Conservation (phyloP, 2,888 invertebrate species). For the Eupithecia subfuscata region DNA sequence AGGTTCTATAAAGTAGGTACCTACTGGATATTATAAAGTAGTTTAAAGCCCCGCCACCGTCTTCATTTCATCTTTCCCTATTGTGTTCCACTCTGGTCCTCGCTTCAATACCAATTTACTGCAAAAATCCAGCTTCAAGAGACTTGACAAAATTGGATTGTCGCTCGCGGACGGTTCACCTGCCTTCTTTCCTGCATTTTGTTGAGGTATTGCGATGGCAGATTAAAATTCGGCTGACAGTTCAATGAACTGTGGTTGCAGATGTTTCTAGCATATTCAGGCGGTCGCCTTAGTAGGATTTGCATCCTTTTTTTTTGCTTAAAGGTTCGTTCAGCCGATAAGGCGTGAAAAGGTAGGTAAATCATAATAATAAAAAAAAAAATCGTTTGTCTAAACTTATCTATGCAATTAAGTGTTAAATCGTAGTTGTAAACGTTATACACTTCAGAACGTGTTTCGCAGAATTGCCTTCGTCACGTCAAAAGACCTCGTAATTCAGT, state of each 20-base stretch:
- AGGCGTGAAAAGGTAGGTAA: too few species aligned
- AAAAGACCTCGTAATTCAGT: background rate
- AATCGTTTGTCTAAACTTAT: too few species aligned
- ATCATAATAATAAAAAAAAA: too few species aligned
- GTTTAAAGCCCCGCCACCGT: background rate
- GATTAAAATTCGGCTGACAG: conserved; percentile 1
- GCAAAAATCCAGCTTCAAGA: conserved; percentile 15
- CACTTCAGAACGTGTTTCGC: background rate
- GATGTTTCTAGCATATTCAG: background rate
- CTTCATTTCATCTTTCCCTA: conserved; percentile 5
- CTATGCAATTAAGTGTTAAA: too few species aligned
- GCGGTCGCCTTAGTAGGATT: too few species aligned
- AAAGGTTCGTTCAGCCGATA: too few species aligned
- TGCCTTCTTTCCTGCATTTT: conserved; percentile 40
- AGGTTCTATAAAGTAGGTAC: too few species aligned
- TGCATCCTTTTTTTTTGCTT: too few species aligned
- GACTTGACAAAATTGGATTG: conserved; percentile 52
- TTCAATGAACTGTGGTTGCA: background rate
- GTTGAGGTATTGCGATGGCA: conserved; percentile 29
- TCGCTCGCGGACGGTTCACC: conserved; percentile 45
- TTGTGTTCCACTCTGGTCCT: background rate
- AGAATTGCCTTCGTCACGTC: conserved; percentile 2
- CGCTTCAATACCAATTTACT: background rate
- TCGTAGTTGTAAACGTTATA: background rate
- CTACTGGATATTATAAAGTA: background rate